Evolutionary conservation across 2,888 invertebrate species (phyloP).

Genomic region (Drosophila leonis): DNA sequence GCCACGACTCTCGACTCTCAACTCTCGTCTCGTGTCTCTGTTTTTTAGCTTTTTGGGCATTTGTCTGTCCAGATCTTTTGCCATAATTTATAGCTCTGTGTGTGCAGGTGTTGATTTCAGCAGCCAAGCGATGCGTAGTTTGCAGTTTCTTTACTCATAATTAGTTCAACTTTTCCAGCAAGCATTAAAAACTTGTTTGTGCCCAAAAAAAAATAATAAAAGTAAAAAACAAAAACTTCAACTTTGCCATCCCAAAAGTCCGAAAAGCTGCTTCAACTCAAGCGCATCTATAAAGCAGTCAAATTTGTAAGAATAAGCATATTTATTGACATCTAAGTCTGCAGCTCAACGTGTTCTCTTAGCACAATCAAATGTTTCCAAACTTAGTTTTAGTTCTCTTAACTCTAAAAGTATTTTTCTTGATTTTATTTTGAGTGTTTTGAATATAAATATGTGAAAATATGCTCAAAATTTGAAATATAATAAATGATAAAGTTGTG

Average conservation of each 20-base stretch:
- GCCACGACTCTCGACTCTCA: neutral
- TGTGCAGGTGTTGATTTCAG: conserved; percentile 36
- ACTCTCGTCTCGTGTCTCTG: neutral
- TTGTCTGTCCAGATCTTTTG: conserved; percentile 6
- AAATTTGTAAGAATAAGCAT: neutral
- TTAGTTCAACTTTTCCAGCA: conserved; percentile 37
- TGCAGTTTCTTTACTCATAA: conserved; percentile 21
- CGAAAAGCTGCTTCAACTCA: conserved; percentile 7
- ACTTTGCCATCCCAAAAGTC: conserved; percentile 6
- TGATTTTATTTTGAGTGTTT: neutral
- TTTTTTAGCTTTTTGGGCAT: neutral
- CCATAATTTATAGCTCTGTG: conserved; percentile 10
- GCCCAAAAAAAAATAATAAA: neutral
- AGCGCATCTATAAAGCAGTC: neutral
- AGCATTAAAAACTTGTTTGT: conserved; percentile 27
- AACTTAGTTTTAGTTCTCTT: neutral
- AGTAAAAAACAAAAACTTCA: neutral
- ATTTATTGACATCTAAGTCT: neutral
- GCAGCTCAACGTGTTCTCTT: neutral
- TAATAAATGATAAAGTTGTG: neutral
- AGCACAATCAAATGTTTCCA: neutral
- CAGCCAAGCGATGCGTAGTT: conserved; percentile 25
- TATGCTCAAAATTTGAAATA: no score
- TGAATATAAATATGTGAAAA: neutral
- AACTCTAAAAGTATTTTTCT: neutral